phyloP scores from a whole-genome alignment of 2,797 vertebrate genomes.

The Otolemur crassicaudatus region DNA sequence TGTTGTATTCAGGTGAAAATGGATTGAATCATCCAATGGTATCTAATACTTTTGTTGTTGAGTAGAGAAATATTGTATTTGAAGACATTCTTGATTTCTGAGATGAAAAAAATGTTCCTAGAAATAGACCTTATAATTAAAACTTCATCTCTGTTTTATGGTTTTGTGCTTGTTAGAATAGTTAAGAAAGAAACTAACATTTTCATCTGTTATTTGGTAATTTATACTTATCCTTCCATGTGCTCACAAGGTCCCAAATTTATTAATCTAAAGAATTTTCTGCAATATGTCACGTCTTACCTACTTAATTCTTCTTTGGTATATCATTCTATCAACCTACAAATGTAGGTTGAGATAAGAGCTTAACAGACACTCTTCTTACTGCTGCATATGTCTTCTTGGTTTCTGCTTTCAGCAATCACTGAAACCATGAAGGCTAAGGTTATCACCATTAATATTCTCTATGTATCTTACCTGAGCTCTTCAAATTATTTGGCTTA shows the following conservation, averaged over 20 bases:
- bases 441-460: neutral
- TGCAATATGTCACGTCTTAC: neutral
- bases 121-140: neutral
- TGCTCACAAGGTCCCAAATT: neutral
- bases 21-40: neutral
- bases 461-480: neutral
- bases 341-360: neutral
- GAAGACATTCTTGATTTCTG: slow-evolving; percentile 10
- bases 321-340: neutral
- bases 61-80: slow-evolving; percentile 17
- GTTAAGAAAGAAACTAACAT: neutral
- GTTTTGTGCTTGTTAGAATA: neutral
- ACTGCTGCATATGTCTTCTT: neutral
- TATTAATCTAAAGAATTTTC: neutral
- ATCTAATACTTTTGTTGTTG: neutral
- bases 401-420: neutral
- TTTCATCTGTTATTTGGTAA: neutral
- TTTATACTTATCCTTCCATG: neutral
- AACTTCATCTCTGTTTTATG: neutral
- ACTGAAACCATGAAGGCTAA: neutral
- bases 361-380: neutral
- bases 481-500: neutral
- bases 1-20: neutral
- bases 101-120: neutral
- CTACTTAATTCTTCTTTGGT: neutral